Conservation (phyloP, 1,140 invertebrate species). For the Steinernema feltiae region DNA sequence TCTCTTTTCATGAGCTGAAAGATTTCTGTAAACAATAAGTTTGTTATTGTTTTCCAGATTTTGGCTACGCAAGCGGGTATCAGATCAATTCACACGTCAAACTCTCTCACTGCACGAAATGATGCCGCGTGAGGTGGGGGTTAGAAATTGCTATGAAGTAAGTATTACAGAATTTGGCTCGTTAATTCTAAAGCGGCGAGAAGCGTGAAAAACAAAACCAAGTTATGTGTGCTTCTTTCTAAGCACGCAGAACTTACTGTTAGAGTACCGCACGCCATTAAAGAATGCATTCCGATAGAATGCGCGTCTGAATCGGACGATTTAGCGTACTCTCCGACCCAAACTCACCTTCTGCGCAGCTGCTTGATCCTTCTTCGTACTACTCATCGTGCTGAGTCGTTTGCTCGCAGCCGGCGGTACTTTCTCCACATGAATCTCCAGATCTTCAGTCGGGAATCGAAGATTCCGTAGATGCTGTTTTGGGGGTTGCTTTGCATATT, state of each 20-base stretch:
- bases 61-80: no score
- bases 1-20: conserved; percentile 9
- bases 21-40: neutral
- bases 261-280: neutral
- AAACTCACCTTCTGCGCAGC: neutral
- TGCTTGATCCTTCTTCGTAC: neutral
- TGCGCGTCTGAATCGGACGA: neutral
- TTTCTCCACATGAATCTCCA: conserved; percentile 1
- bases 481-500: conserved; percentile 3
- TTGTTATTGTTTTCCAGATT: no score
- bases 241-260: neutral
- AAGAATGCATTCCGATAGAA: neutral
- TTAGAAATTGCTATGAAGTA: no score
- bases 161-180: no score
- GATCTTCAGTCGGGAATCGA: neutral
- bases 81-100: no score
- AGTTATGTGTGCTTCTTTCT: no score
- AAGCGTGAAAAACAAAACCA: no score
- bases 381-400: neutral
- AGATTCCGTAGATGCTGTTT: conserved; percentile 4
- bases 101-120: no score
- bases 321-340: neutral
- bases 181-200: no score
- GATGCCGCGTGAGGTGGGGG: no score
- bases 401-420: neutral